Evolutionary conservation across 2,113 vertebrate species (phyloP), one percentile per base, ranked within the genome.

Genomic region (Procapra przewalskii): DNA sequence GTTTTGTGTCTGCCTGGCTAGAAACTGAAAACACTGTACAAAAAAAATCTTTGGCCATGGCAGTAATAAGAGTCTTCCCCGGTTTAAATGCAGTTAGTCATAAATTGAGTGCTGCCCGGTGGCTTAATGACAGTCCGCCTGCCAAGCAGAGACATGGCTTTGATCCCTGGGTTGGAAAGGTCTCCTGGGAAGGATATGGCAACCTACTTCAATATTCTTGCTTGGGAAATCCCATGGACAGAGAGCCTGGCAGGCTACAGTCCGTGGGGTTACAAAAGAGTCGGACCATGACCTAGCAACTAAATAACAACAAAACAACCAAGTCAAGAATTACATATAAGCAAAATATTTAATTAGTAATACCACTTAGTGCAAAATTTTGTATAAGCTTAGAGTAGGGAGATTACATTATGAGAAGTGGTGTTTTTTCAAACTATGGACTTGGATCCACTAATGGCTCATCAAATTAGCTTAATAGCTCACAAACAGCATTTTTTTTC

Each of bases 71-170:
- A 93, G 0, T 77, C 50, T 40, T 91, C 7, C 13, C 2, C 25
- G 17, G 82, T 96, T 93, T 77, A 91, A 97, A 89, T 97, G 50
- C 80, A 96, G 15, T 75, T 2, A 96, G 36, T 77, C 40, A 77
- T 43, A 77, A 77, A 77, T 27, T 77, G 71, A 77, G 36, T 3
- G 23, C n/a, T 77, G 43, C 71, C 71, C 71, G 71, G 71, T 77
- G 36, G 71, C 36, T 77, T 43, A 43, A 27, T 77, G 71, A 43
- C 27, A 43, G 43, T 43, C 71, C 1, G 0, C 71, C 71, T 4
- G 19, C 71, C 71, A 77, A 27, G 40, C 40, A 43, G 23, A 71
- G 67, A 71, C 67, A 36, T 71, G 17, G 67, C 21, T 71, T 36
- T 36, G n/a, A 71, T 62, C 60, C 29, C 9, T 71, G n/a, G 19